Evolutionary conservation across 2,797 vertebrate species (phyloP).

Genomic region (Huso huso): DNA sequence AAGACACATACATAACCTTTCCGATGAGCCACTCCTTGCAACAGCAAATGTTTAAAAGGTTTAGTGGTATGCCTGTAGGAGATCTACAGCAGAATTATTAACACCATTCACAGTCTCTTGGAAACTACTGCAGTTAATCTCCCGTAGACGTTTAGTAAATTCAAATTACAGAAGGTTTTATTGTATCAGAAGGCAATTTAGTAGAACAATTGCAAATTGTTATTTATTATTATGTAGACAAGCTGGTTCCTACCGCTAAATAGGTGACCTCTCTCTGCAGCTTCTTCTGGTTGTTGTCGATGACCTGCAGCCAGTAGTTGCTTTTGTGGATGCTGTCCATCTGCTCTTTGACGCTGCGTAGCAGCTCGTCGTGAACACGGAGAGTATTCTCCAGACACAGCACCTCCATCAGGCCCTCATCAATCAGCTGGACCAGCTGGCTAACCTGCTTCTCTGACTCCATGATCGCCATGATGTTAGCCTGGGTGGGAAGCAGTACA

Average conservation of each 20-base stretch:
- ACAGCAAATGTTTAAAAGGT: too few relatives aligned
- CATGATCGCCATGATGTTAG: conserved; percentile 28
- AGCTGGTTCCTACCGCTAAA: conserved; percentile 24
- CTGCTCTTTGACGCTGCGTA: conserved; percentile 34
- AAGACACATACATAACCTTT: too few relatives aligned
- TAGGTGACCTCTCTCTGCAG: conserved; percentile 33
- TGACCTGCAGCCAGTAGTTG: conserved; percentile 10
- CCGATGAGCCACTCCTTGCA: too few relatives aligned
- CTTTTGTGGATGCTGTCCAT: conserved; percentile 34
- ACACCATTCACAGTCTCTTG: too few relatives aligned
- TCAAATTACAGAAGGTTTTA: too few relatives aligned
- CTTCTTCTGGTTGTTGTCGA: conserved; percentile 14
- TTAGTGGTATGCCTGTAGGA: too few relatives aligned
- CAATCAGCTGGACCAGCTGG: conserved; percentile 25
- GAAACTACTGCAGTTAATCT: too few relatives aligned
- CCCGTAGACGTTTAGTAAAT: too few relatives aligned
- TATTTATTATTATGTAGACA: neutral
- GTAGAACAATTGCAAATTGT: neutral
- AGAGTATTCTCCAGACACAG: conserved; percentile 32
- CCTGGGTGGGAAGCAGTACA: conserved; percentile 16
- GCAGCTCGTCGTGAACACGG: conserved; percentile 17
- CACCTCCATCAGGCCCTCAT: conserved; percentile 31
- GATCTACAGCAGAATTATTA: too few relatives aligned
- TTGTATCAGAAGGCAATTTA: too few relatives aligned
- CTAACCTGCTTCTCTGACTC: conserved; percentile 29